Evolutionary conservation across 64 coral and sea anemone genomes (phyloP).

Genomic region (Stichodactyla helianthus): DNA sequence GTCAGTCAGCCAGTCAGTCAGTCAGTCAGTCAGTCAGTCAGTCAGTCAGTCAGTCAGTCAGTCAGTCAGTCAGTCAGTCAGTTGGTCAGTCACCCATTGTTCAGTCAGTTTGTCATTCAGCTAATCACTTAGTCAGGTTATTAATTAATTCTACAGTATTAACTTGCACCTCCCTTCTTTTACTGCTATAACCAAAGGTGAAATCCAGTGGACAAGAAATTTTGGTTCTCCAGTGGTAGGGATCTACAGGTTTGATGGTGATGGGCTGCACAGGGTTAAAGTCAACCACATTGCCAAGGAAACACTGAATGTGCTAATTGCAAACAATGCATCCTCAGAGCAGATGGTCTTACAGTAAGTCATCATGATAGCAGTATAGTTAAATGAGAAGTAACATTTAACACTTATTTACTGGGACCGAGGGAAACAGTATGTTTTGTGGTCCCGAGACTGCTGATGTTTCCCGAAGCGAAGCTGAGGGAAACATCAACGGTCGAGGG

Average conservation of each 20-base stretch:
- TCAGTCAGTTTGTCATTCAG: not conserved
- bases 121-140: not conserved
- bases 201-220: constrained; percentile 93
- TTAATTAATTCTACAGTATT: not conserved
- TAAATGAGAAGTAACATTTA: no score
- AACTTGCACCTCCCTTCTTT: not conserved
- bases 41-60: not conserved
- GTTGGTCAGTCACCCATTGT: not conserved
- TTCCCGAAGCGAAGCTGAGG: no score
- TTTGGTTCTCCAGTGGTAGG: constrained; percentile 96
- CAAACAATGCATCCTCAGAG: constrained; percentile 71
- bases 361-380: not conserved
- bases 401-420: no score
- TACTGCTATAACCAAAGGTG: constrained; percentile 22
- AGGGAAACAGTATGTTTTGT: no score
- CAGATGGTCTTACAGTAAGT: constrained; percentile 86
- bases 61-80: not conserved
- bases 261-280: constrained; percentile 74
- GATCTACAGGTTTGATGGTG: constrained; percentile 87
- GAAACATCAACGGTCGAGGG: no score
- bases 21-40: not conserved
- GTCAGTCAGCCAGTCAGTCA: not conserved
- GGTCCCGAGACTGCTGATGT: no score
- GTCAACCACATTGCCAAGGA: constrained; percentile 96
- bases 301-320: constrained; percentile 83